These are phyloP conservation scores for Leptarthrus brevirostris DNA, from an alignment of 2,888 invertebrate genomes.

Conservation along the genomic window DNA sequence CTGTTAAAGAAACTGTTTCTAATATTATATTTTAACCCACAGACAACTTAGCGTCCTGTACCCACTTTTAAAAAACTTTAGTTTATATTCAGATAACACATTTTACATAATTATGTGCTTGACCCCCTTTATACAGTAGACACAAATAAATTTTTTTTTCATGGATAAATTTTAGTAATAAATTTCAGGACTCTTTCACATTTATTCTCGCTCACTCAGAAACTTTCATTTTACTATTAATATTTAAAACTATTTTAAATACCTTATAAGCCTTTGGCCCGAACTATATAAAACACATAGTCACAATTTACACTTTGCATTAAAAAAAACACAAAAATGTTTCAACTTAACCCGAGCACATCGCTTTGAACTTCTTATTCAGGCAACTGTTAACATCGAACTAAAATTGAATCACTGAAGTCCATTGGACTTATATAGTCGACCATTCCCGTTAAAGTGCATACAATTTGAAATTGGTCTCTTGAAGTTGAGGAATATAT, in stretches of 20 bases:
- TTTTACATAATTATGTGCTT: too few species aligned
- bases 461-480: neutral
- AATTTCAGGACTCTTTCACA: too few species aligned
- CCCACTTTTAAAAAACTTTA: too few species aligned
- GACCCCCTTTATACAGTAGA: too few species aligned
- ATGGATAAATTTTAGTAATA: too few species aligned
- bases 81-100: too few species aligned
- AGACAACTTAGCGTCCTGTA: too few species aligned
- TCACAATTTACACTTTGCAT: slow-evolving; percentile 6
- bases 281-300: slow-evolving; percentile 33
- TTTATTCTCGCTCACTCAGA: too few species aligned
- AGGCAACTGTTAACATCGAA: slow-evolving; percentile 43
- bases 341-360: slow-evolving; percentile 29
- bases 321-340: slow-evolving; percentile 12
- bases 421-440: slow-evolving; percentile 24
- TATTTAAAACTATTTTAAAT: neutral
- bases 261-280: slow-evolving; percentile 28
- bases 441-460: neutral
- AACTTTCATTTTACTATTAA: too few species aligned
- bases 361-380: slow-evolving; percentile 12
- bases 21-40: too few species aligned
- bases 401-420: neutral
- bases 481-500: neutral
- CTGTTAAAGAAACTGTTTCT: too few species aligned
- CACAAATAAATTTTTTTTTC: too few species aligned